Base-by-base conservation (phyloP, 2,888 invertebrate genomes). In the Homarus gammarus region DNA sequence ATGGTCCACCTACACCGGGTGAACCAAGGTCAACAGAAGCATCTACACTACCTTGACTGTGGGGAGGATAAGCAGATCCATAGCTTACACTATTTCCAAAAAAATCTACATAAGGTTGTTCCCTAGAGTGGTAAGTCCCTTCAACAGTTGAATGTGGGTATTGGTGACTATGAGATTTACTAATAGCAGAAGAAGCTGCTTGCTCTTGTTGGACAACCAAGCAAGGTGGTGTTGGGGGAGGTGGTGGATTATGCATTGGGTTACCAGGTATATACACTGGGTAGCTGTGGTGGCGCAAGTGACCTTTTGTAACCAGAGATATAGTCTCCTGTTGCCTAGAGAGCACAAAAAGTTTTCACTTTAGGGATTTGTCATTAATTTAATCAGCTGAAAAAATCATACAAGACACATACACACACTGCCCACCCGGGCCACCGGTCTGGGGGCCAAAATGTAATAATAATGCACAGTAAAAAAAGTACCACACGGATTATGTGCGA, bases 201-300 rank as follows among this genome's bases (percentile, higher is more conserved):
- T 88, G 88, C n/a, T 88, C 88, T 73, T 89, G 89, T 22, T 89
- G 89, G 5, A 89, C 73, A 61, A 79, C 64, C 15, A 89, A 49
- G 73, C 84, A 85, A 18, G 89, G 89, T 31, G 84, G 88, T 15
- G 88, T 77, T 61, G 88, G 88, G 36, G 83, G 88, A 22, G 83
- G 77, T 8, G 83, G 77, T 18, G 83, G 88, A 15, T 82, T 82
- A 49, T 88, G 88, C 18, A 89, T 49, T 15, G 89, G 89, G 61
- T 81, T 89, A 64, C 84, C 84, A 18, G 89, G 84, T 10, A 89
- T 44, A 85, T 89, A 89, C 1, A 89, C 22, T n/a, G 89, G 89
- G 73, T 84, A 89, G 40, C 89, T 89, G 64, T 89, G 84, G 68
- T 89, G 79, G n/a, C 89, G 84, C 3, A 81, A 84, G 61, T 89